Evolutionary conservation across 2,113 vertebrate genomes (phyloP).

Genomic region (Protomyctophum bolini): DNA sequence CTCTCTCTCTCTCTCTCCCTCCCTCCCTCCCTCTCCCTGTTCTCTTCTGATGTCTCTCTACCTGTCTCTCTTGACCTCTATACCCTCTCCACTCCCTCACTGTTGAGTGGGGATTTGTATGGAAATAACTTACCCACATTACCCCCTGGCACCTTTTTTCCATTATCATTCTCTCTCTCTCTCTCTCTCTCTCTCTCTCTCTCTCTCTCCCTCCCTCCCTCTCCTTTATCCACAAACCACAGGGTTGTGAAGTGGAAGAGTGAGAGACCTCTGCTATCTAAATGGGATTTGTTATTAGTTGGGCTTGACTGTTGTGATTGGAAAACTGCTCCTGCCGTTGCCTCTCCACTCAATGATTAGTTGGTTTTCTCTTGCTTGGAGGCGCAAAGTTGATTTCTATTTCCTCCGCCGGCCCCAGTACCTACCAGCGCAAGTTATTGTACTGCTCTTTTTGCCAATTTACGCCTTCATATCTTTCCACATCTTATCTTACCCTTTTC

Average conservation of each 20-base stretch:
- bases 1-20: neutral
- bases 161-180: constrained; percentile 37
- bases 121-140: constrained; percentile 70
- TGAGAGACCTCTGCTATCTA: constrained; percentile 66
- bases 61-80: constrained; percentile 21
- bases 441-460: constrained; percentile 65
- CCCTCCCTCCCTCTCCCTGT: constrained; percentile 9
- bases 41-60: constrained; percentile 1
- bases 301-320: constrained; percentile 61
- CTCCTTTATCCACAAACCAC: neutral
- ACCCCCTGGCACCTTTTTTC: constrained; percentile 65
- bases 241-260: constrained; percentile 43
- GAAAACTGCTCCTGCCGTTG: constrained; percentile 55
- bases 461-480: constrained; percentile 60
- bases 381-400: constrained; percentile 76
- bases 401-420: constrained; percentile 54
- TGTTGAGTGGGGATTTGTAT: constrained; percentile 70
- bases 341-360: constrained; percentile 70
- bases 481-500: constrained; percentile 69
- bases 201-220: neutral
- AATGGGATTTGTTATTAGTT: constrained; percentile 72
- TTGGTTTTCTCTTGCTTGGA: constrained; percentile 70
- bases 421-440: constrained; percentile 59
- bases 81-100: constrained; percentile 46
- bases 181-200: constrained; percentile 1